Percentiles rank a stretch among this genome's conserved stretches.
phyloP scores from a whole-genome alignment of 2,888 invertebrate genomes.

The Drosophila mimetica region DNA sequence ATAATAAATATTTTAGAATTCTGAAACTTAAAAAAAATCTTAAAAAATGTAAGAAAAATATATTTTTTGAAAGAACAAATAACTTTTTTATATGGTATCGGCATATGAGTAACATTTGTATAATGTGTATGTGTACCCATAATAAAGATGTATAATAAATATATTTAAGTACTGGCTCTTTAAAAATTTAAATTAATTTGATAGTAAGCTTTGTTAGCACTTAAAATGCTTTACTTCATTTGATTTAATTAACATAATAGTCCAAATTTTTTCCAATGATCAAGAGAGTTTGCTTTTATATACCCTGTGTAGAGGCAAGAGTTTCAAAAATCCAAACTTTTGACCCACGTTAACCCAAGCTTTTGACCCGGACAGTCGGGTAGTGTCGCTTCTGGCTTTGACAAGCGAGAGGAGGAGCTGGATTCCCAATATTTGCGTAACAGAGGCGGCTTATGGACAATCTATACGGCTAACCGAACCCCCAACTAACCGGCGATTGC shows the following conservation, averaged over 20 bases:
- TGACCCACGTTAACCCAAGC: slow-evolving; percentile 3
- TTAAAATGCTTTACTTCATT: not conserved
- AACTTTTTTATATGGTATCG: too few relatives aligned
- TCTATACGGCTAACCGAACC: slow-evolving; percentile 24
- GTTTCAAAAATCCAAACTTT: not conserved
- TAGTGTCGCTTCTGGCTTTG: slow-evolving; percentile 11
- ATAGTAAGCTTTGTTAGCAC: too few relatives aligned
- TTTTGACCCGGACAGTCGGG: slow-evolving; percentile 2
- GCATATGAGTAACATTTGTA: too few relatives aligned
- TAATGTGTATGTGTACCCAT: too few relatives aligned
- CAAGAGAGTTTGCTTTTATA: not conserved
- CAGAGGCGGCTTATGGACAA: slow-evolving; percentile 48
- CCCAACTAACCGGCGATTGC: slow-evolving; percentile 38
- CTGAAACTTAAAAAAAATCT: too few relatives aligned
- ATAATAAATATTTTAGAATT: too few relatives aligned
- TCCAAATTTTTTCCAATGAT: too few relatives aligned
- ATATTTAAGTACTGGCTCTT: too few relatives aligned
- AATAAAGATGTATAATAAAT: too few relatives aligned
- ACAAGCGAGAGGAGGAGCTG: slow-evolving; percentile 20
- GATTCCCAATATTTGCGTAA: slow-evolving; percentile 74
- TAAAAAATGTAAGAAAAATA: too few relatives aligned
- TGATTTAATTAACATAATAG: not conserved
- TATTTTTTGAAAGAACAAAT: too few relatives aligned
- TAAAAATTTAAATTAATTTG: too few relatives aligned
- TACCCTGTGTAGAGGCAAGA: not conserved